phyloP scores from a whole-genome alignment of 2,113 vertebrate species.

The Psophia crepitans region DNA sequence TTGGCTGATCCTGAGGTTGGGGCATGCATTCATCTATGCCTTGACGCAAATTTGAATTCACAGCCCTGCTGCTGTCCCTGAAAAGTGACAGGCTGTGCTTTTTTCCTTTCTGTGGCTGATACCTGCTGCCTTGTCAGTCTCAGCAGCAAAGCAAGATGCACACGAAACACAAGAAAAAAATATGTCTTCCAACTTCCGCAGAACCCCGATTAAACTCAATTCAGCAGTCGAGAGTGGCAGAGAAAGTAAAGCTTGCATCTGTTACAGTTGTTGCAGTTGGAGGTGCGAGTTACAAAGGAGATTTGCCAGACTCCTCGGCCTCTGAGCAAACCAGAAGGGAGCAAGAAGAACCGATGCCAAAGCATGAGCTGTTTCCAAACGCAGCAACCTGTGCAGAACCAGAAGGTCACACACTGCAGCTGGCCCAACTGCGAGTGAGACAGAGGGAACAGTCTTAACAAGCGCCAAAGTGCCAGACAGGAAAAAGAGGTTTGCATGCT shows the following conservation, averaged over 20 bases:
- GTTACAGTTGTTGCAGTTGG: conserved; percentile 26
- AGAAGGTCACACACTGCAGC: conserved; percentile 58
- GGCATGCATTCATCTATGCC: not conserved
- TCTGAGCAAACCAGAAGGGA: conserved; percentile 42
- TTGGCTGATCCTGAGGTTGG: not conserved
- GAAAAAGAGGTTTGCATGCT: conserved; percentile 3
- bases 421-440: conserved; percentile 18
- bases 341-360: conserved; percentile 27
- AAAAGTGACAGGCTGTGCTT: not conserved
- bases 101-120: not conserved
- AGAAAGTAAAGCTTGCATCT: conserved; percentile 40
- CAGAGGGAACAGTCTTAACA: not conserved
- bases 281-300: conserved; percentile 18
- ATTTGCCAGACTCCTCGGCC: conserved; percentile 34
- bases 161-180: not conserved
- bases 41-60: not conserved
- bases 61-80: not conserved
- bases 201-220: not conserved
- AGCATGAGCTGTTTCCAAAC: conserved; percentile 21
- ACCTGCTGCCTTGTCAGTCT: not conserved
- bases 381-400: conserved; percentile 50
- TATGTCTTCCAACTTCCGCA: not conserved
- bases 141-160: not conserved
- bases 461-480: conserved; percentile 43
- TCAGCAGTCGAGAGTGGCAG: not conserved